phyloP scores from a whole-genome alignment of 1,140 invertebrate genomes.

The Hydropsyche tenuis region DNA sequence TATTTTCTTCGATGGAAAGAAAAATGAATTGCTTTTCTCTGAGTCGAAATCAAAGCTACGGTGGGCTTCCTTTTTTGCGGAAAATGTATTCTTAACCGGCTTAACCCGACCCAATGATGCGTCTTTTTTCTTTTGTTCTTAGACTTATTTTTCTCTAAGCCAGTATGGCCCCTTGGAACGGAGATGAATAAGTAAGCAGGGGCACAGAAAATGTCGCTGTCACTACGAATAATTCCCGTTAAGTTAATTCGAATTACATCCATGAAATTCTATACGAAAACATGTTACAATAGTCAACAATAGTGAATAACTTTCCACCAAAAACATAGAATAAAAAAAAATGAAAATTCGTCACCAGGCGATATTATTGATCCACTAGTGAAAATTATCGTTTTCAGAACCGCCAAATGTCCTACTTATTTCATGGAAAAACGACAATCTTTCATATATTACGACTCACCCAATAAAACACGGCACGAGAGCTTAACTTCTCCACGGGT shows the following conservation, averaged over 20 bases:
- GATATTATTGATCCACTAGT: neutral
- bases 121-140: slow-evolving; percentile 33
- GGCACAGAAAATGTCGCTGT: slow-evolving; percentile 12
- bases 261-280: neutral
- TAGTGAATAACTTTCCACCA: too few species aligned
- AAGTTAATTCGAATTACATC: slow-evolving; percentile 13
- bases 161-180: slow-evolving; percentile 2
- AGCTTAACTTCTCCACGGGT: slow-evolving; percentile 40
- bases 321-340: too few species aligned
- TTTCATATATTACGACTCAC: slow-evolving; percentile 48
- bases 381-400: neutral
- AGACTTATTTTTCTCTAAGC: slow-evolving; percentile 32
- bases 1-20: slow-evolving; percentile 25
- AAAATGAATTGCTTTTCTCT: slow-evolving; percentile 27
- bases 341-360: neutral
- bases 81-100: slow-evolving; percentile 35
- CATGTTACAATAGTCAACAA: neutral
- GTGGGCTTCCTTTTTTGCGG: slow-evolving; percentile 23
- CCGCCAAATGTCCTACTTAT: neutral
- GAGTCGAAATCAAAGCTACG: slow-evolving; percentile 24
- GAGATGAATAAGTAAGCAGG: slow-evolving; percentile 29
- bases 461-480: slow-evolving; percentile 47
- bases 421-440: slow-evolving; percentile 37
- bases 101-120: slow-evolving; percentile 34
- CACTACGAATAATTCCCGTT: slow-evolving; percentile 11